phyloP scores from a whole-genome alignment of 2,797 vertebrate species.

The Thalassophryne amazonica region DNA sequence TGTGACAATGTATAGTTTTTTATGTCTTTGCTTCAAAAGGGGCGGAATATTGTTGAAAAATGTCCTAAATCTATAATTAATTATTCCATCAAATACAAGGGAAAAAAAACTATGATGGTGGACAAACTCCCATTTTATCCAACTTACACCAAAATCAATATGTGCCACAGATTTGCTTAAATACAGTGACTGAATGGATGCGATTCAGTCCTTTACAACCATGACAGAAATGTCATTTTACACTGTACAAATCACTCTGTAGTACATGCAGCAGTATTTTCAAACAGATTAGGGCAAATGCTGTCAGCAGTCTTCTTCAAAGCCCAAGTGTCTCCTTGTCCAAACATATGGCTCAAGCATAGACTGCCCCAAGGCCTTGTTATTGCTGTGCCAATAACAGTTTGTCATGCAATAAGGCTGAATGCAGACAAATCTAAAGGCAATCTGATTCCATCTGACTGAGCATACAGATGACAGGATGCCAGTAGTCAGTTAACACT shows the following conservation, averaged over 20 bases:
- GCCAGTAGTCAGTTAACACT: too few species aligned
- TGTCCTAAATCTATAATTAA: background rate
- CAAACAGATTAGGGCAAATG: constrained; percentile 43
- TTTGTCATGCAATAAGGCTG: constrained; percentile 74
- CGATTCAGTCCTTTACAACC: constrained; percentile 4
- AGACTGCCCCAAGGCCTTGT: constrained; percentile 72
- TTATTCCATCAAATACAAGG: background rate
- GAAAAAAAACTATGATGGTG: background rate
- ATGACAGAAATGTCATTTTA: constrained; percentile 12
- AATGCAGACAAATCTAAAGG: constrained; percentile 75
- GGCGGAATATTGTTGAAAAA: background rate
- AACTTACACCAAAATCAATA: background rate
- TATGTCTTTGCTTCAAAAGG: too few species aligned
- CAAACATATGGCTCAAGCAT: constrained; percentile 78
- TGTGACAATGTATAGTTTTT: too few species aligned
- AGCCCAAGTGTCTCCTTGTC: constrained; percentile 70
- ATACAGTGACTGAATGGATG: background rate
- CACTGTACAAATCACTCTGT: constrained; percentile 6
- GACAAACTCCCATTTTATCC: background rate
- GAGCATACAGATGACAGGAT: constrained; percentile 41
- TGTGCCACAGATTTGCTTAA: background rate
- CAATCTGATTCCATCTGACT: constrained; percentile 66
- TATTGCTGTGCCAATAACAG: constrained; percentile 78
- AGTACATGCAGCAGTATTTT: constrained; percentile 36
- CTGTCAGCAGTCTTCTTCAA: constrained; percentile 60